Percentiles rank a stretch among this genome's conserved stretches.
Evolutionary conservation across 2,797 vertebrate species (phyloP).

Genomic region (Coregonus ussuriensis): DNA sequence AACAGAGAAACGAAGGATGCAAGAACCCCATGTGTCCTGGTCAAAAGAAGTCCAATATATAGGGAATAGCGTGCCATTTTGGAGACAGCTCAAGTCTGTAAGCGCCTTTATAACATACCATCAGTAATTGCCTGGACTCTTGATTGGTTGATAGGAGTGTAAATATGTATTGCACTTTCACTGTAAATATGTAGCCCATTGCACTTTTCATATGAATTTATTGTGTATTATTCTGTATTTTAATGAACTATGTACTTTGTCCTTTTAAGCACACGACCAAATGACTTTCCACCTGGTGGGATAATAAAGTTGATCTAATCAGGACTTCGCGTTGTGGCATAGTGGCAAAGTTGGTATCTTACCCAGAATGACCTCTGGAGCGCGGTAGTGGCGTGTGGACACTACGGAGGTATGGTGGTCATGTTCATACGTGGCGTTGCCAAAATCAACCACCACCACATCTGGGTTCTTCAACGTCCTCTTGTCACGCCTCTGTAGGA

Average conservation of each 20-base stretch:
- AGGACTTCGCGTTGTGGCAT: not conserved
- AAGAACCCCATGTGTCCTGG: too few species aligned
- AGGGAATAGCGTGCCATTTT: too few species aligned
- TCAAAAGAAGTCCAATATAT: not conserved
- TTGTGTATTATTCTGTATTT: not conserved
- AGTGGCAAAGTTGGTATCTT: slow-evolving; percentile 38
- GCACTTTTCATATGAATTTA: too few species aligned
- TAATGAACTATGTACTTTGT: too few species aligned
- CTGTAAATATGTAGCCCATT: too few species aligned
- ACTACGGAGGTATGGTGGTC: slow-evolving; percentile 96
- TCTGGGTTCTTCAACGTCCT: slow-evolving; percentile 89
- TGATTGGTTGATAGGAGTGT: too few species aligned
- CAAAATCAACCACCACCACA: slow-evolving; percentile 95
- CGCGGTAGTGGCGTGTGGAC: slow-evolving; percentile 96
- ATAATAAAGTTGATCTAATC: not conserved
- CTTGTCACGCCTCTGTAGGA: slow-evolving; percentile 87
- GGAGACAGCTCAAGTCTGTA: too few species aligned
- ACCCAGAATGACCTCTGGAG: slow-evolving; percentile 98
- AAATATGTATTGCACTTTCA: too few species aligned
- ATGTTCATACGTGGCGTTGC: slow-evolving; percentile 94
- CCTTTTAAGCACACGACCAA: too few species aligned
- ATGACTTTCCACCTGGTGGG: too few species aligned
- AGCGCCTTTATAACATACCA: too few species aligned
- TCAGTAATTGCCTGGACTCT: too few species aligned
- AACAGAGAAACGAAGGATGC: not conserved